Base-by-base conservation (phyloP, 2,113 vertebrate species). In the Charadrius vociferus region DNA sequence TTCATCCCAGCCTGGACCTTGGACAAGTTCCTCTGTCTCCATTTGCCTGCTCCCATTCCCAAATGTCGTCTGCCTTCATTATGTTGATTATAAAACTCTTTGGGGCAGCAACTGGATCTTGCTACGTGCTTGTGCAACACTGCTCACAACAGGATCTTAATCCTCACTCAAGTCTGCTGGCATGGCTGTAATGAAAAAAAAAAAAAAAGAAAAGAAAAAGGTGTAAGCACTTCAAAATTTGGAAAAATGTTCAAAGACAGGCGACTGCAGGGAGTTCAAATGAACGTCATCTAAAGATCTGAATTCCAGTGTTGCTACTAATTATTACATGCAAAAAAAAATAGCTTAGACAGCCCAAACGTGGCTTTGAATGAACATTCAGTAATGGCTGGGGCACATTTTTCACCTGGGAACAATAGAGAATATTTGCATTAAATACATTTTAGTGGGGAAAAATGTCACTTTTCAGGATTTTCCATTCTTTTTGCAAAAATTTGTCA, bases 11-110 rank as follows among this genome's bases (percentile, higher is more conserved):
- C 47, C 41, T 83, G 81, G 82, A 92, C 59, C 55, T 59, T 91
- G 71, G 90, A 86, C 59, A 86, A 67, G 14, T 41, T 88, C 14
- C 52, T 86, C 37, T 55, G 41, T 59, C 75, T 88, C 90, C 65
- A 55, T 81, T 83, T 92, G 59, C 68, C 50, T 90, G n/a, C 34
- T 88, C 86, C 59, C 72, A 90, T 18, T 92, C 83, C 34, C 16
- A 55, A 59, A 59, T 75, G 52, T 66, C 7, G 3, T 66, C 52
- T 86, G 72, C 45, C 49, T 93, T 79, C 66, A 29, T 41, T 1
- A 11, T 0, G 0, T 27, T 61, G 43, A 45, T 87, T 72, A 43
- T 66, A 75, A 66, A 91, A 80, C 22, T 59, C 43, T 82, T 77
- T 20, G 10, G 70, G 66, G 53, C 30, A 93, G 81, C n/a, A 55